Percentiles rank a stretch among this genome's conserved stretches.
phyloP scores from a whole-genome alignment of 1,140 invertebrate genomes.

The Conus ventricosus region DNA sequence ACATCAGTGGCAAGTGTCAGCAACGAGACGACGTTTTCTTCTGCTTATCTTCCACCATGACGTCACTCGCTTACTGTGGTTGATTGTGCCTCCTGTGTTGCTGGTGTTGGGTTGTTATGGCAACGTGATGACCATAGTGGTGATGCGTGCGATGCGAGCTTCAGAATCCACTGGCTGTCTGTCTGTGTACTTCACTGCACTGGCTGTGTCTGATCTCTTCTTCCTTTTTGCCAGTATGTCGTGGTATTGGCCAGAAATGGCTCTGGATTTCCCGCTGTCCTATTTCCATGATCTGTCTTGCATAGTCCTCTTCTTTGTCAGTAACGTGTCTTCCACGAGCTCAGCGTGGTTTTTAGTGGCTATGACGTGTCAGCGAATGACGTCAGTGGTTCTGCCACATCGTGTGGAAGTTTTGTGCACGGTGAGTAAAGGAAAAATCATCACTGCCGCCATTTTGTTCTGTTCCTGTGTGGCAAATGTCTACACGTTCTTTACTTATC shows the following conservation, averaged over 20 bases:
- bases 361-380: constrained; percentile 57
- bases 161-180: constrained; percentile 27
- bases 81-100: constrained; percentile 29
- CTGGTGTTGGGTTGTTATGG: constrained; percentile 39
- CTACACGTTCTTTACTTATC: constrained; percentile 26
- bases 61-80: no score
- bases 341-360: constrained; percentile 57
- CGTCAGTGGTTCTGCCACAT: constrained; percentile 54
- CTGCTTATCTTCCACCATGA: no score
- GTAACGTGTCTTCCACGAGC: constrained; percentile 39
- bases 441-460: constrained; percentile 15
- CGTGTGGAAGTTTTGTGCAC: constrained; percentile 48
- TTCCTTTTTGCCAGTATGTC: constrained; percentile 50
- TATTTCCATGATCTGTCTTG: constrained; percentile 36
- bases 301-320: constrained; percentile 45
- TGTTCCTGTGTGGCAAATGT: constrained; percentile 7
- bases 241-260: constrained; percentile 46
- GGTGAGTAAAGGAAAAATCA: background rate
- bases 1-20: no score
- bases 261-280: constrained; percentile 53
- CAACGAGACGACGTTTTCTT: no score
- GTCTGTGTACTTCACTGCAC: constrained; percentile 41
- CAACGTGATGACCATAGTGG: constrained; percentile 44
- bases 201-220: constrained; percentile 48
- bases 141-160: constrained; percentile 29